Base-by-base conservation (phyloP, 1,140 invertebrate genomes). In the Heliconius hewitsoni region DNA sequence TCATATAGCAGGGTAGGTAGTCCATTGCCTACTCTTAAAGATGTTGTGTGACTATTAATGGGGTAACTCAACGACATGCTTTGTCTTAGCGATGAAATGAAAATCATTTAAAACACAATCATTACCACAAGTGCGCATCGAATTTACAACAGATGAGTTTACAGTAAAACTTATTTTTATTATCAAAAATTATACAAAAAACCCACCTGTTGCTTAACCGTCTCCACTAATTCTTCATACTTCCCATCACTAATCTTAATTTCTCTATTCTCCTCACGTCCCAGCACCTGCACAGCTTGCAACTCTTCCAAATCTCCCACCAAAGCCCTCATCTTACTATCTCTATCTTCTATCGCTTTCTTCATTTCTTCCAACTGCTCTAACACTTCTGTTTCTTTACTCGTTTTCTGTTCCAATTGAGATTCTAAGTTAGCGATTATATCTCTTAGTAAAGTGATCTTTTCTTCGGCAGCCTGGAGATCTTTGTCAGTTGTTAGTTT, bases 351-450 rank as follows among this genome's bases (percentile, higher is more conserved):
- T 71, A 93, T 91, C 4, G 94, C 90, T 42, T 84, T 73, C 73
- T 84, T 93, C 90, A 94, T 94, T 37, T 81, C 78, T 74, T 91
- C 89, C 76, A 95, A 80, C 79, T 95, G 90, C 78, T 92, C 82
- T 23, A 93, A 42, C 27, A 94, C 86, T 30, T 94, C 89, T 0
- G 79, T 87, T 83, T 96, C 95, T 46, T 96, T 86, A 3, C 93
- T 85, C 34, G 94, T 88, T 87, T 97, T 97, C 9, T 91, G 90
- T 83, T 97, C 96, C 1, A 98, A 87, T 82, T 98, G 96, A 11
- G 92, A 93, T 85, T 98, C 97, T 46, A 98, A 90, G 80, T 97
- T 97, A 1, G 94, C 90, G 66, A 98, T 97, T 72, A 98, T 97
- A 55, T 98, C 97, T 50, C 97, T 94, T 5, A 98, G 91, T 9